Percentiles rank a stretch among this genome's conserved stretches.
Conservation (phyloP, 1,140 invertebrate genomes). For the Onthophagus taurus region DNA sequence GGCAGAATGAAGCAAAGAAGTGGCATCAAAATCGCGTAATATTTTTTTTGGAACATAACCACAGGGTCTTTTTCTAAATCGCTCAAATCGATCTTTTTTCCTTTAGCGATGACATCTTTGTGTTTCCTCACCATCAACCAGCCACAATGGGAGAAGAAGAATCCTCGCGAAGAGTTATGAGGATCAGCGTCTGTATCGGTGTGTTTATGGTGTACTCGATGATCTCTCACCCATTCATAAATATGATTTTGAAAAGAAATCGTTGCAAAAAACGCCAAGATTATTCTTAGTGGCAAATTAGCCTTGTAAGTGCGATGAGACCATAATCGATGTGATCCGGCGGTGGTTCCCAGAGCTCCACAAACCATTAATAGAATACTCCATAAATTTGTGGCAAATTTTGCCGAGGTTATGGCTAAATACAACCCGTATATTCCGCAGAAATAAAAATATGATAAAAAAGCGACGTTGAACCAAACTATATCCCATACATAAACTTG, state of each 20-base stretch:
- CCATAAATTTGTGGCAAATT: too few species aligned
- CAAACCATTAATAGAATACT: too few species aligned
- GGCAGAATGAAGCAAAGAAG: conserved; percentile 66
- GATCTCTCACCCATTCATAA: conserved; percentile 72
- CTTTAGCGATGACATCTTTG: conserved; percentile 71
- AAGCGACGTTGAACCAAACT: too few species aligned
- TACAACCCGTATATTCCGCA: too few species aligned
- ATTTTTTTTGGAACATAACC: conserved; percentile 57
- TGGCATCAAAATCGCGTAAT: conserved; percentile 58
- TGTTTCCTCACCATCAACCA: conserved; percentile 84
- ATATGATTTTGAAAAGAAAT: conserved; percentile 51
- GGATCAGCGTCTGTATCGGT: conserved; percentile 87
- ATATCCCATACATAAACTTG: too few species aligned
- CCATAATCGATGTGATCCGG: conserved; percentile 77
- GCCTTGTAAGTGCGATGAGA: conserved; percentile 77
- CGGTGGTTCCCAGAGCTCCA: conserved; percentile 56
- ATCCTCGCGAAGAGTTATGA: conserved; percentile 74
- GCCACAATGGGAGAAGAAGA: conserved; percentile 90
- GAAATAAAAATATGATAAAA: too few species aligned
- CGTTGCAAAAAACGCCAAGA: background rate
- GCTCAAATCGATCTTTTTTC: conserved; percentile 68
- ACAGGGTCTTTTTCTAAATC: conserved; percentile 67
- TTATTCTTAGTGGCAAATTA: conserved; percentile 52
- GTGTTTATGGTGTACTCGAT: conserved; percentile 86
- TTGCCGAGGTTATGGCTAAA: too few species aligned